Evolutionary conservation across 2,797 vertebrate species (phyloP).

Genomic region (Tauraco hartlaubi): DNA sequence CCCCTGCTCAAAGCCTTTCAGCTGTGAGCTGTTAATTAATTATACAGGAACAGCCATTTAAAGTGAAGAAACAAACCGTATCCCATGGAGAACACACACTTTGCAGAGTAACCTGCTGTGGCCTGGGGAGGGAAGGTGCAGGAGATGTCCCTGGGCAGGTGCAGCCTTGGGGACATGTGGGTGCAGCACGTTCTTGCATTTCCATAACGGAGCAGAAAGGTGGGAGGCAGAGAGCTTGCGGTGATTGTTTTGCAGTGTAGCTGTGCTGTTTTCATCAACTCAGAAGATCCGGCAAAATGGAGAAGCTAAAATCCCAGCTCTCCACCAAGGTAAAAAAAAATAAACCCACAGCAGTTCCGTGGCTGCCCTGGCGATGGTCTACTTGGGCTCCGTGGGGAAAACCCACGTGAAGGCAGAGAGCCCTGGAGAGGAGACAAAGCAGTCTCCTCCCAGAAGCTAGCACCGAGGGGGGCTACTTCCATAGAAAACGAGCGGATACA

Average conservation of each 20-base stretch:
- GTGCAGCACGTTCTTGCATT: not conserved
- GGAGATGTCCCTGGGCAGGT: not conserved
- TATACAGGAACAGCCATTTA: not conserved
- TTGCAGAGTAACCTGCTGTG: not conserved
- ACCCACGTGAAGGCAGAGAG: not conserved
- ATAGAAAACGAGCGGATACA: not conserved
- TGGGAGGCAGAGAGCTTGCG: not conserved
- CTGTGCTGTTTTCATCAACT: not conserved
- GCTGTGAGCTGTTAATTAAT: not conserved
- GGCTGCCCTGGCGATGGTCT: not conserved
- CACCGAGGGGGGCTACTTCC: not conserved
- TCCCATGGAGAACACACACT: not conserved
- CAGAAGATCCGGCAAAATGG: not conserved
- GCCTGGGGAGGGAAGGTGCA: not conserved
- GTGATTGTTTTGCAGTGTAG: not conserved
- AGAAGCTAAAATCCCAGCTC: not conserved
- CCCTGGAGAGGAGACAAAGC: not conserved
- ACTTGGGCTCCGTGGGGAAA: not conserved
- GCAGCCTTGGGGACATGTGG: rapidly evolving
- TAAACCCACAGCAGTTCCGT: not conserved
- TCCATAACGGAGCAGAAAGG: not conserved
- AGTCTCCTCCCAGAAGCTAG: not conserved
- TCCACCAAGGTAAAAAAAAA: not conserved
- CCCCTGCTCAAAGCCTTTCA: not conserved
- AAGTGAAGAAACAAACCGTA: not conserved